Evolutionary conservation across 2,888 invertebrate species (phyloP).

Genomic region (Pilophorus perplexus): DNA sequence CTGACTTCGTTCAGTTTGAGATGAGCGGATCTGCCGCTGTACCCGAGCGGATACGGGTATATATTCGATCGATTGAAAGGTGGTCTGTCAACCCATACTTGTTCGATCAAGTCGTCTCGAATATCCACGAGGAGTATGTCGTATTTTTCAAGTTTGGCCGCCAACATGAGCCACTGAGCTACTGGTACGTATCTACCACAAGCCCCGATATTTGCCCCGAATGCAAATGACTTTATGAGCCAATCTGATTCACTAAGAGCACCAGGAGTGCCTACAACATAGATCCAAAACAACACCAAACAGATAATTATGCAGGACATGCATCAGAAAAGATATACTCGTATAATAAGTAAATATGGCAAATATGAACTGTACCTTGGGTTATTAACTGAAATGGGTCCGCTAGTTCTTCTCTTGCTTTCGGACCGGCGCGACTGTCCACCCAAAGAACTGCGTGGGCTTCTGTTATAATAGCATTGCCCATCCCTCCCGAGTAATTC

Average conservation of each 20-base stretch:
- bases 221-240: constrained; percentile 63
- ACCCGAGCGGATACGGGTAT: constrained; percentile 61
- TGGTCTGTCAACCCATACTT: constrained; percentile 58
- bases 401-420: constrained; percentile 80
- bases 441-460: constrained; percentile 85
- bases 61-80: constrained; percentile 55
- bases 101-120: constrained; percentile 68
- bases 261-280: constrained; percentile 50
- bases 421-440: too few relatives aligned
- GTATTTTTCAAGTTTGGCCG: constrained; percentile 61
- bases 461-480: constrained; percentile 78
- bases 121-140: constrained; percentile 69
- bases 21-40: constrained; percentile 62
- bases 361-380: too few relatives aligned
- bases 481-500: constrained; percentile 88
- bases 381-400: constrained; percentile 90
- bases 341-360: too few relatives aligned
- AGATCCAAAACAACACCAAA: too few relatives aligned
- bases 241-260: constrained; percentile 59
- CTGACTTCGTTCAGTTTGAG: constrained; percentile 68
- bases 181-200: constrained; percentile 71
- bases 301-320: too few relatives aligned
- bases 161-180: constrained; percentile 61
- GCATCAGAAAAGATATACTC: too few relatives aligned
- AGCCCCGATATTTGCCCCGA: constrained; percentile 69